A percentile compares a stretch with the other conserved stretches of the same genome.
Conservation (phyloP, 1,140 invertebrate species). For the Hyles vespertilio region DNA sequence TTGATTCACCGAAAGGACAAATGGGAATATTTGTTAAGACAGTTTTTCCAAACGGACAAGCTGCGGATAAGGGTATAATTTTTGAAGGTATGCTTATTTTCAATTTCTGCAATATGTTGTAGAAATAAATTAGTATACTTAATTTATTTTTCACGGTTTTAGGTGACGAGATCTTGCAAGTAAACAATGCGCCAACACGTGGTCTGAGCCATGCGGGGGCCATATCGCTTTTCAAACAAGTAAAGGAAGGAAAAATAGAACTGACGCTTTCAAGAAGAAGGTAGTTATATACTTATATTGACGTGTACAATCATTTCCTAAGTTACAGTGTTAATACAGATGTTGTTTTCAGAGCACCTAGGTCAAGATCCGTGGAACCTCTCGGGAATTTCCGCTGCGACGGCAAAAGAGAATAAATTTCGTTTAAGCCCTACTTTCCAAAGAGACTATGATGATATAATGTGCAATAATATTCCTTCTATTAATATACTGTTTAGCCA, state of each 20-base stretch:
- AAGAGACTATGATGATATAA: constrained; percentile 49
- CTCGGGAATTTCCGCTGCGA: constrained; percentile 66
- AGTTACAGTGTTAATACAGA: neutral
- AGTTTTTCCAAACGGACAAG: constrained; percentile 91
- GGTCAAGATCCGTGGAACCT: constrained; percentile 75
- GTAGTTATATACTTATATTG: constrained; percentile 35
- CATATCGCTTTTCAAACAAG: constrained; percentile 91
- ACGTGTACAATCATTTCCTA: neutral
- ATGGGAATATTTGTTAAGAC: constrained; percentile 96
- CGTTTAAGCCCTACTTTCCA: constrained; percentile 35
- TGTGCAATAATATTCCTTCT: constrained; percentile 62
- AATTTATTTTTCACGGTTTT: constrained; percentile 39
- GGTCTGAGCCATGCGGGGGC: constrained; percentile 93
- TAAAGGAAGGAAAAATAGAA: constrained; percentile 89
- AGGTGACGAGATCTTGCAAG: constrained; percentile 94
- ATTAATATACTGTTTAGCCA: constrained; percentile 51
- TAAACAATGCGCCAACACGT: constrained; percentile 89
- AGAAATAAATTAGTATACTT: constrained; percentile 7
- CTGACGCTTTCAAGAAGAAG: constrained; percentile 87
- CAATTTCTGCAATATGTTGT: constrained; percentile 1
- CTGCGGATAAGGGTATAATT: constrained; percentile 86
- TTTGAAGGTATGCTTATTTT: constrained; percentile 83
- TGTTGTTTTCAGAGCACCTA: constrained; percentile 69
- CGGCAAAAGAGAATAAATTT: constrained; percentile 50
- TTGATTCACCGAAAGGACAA: constrained; percentile 90